Evolutionary conservation across 2,113 vertebrate species (phyloP).

Genomic region (Eclectus roratus): DNA sequence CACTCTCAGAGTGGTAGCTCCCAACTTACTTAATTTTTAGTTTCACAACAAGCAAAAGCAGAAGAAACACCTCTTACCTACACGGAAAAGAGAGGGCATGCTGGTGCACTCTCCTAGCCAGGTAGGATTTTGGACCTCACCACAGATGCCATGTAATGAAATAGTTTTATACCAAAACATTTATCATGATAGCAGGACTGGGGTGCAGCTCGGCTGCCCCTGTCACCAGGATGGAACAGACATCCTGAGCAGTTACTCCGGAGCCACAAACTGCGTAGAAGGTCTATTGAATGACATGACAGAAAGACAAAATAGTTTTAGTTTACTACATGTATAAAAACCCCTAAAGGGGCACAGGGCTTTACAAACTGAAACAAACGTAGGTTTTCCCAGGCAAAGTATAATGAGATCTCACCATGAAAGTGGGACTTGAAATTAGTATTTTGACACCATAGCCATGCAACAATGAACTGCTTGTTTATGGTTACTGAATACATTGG

Average conservation of each 20-base stretch:
- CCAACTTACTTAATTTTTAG: neutral
- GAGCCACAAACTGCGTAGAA: neutral
- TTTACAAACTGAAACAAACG: neutral
- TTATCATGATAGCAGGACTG: neutral
- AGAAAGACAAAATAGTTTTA: neutral
- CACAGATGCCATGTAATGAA: neutral
- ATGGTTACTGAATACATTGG: neutral
- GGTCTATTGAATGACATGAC: neutral
- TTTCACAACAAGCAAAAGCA: neutral
- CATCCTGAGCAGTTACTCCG: neutral
- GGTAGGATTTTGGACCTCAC: neutral
- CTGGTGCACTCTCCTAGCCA: neutral
- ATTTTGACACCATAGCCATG: neutral
- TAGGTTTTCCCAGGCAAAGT: neutral
- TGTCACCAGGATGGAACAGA: neutral
- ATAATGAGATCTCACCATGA: neutral
- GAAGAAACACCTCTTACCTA: neutral
- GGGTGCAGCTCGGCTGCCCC: neutral
- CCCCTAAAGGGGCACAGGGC: too few relatives aligned
- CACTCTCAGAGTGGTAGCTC: accelerated
- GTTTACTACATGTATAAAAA: neutral
- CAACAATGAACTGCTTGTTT: neutral
- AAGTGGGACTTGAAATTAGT: neutral
- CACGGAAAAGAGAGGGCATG: neutral
- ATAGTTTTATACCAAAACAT: neutral